phyloP scores from a whole-genome alignment of 2,888 invertebrate species.

The Atrina japonica region DNA sequence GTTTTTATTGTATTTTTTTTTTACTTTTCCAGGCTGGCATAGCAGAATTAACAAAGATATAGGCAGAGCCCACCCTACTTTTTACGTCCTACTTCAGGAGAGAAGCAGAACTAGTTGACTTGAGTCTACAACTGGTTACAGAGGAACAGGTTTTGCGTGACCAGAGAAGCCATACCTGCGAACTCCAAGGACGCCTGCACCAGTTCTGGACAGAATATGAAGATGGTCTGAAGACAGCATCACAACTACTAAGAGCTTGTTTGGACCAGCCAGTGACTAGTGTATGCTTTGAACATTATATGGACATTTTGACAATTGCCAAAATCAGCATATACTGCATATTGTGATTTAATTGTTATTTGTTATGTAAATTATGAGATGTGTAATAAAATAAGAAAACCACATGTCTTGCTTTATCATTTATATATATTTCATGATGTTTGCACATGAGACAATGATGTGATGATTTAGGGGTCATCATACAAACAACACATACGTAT shows the following conservation, averaged over 20 bases:
- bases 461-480: too few species aligned
- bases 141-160: constrained; percentile 25
- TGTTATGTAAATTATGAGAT: too few species aligned
- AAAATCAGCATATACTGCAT: too few species aligned
- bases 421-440: too few species aligned
- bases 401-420: too few species aligned
- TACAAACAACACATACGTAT: too few species aligned
- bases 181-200: constrained; percentile 7
- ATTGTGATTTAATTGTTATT: too few species aligned
- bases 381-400: too few species aligned
- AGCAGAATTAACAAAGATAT: constrained; percentile 11
- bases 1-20: not conserved
- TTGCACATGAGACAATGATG: too few species aligned
- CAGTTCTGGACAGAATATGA: constrained; percentile 22
- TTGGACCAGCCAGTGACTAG: constrained; percentile 19
- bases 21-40: constrained; percentile 29
- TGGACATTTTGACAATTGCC: too few species aligned
- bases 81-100: constrained; percentile 16
- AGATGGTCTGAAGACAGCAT: not conserved
- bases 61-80: constrained; percentile 1
- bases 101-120: constrained; percentile 17
- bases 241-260: constrained; percentile 28
- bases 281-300: too few species aligned
- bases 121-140: not conserved
- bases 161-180: not conserved